Percentiles rank a stretch among this genome's conserved stretches.
These are phyloP conservation scores for Cheirogaleus medius DNA, from an alignment of 2,113 vertebrate species.

Conservation along the genomic window DNA sequence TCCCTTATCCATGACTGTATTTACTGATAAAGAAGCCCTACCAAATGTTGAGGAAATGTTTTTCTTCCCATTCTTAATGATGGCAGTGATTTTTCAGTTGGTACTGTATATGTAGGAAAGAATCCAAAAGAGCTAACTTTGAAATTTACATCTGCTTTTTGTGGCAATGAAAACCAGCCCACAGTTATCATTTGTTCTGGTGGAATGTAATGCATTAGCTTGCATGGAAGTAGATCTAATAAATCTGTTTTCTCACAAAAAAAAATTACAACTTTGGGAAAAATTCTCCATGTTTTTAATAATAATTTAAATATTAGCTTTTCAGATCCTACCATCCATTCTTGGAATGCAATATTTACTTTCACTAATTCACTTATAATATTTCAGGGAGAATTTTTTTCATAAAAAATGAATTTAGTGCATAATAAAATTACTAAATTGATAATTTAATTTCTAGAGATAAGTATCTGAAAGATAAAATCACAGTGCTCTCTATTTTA, in stretches of 20 bases:
- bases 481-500: not conserved
- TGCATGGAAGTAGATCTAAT: not conserved
- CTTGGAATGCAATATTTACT: not conserved
- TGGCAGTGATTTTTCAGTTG: not conserved
- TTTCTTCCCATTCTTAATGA: not conserved
- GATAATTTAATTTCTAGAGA: not conserved
- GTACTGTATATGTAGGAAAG: not conserved
- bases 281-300: not conserved
- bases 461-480: not conserved
- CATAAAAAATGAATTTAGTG: not conserved
- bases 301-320: constrained; percentile 29
- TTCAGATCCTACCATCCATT: not conserved
- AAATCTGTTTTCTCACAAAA: constrained; percentile 46
- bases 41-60: not conserved
- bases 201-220: not conserved
- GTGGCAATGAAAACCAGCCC: constrained; percentile 30
- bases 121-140: constrained; percentile 7
- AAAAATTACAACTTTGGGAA: not conserved
- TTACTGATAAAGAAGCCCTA: not conserved
- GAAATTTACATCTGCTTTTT: constrained; percentile 38
- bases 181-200: not conserved
- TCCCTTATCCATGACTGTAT: not conserved
- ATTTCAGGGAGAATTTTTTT: not conserved
- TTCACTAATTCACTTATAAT: not conserved
- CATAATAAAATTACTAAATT: not conserved